Base-by-base conservation (phyloP, 2,888 invertebrate species). In the Spisula subtruncata region DNA sequence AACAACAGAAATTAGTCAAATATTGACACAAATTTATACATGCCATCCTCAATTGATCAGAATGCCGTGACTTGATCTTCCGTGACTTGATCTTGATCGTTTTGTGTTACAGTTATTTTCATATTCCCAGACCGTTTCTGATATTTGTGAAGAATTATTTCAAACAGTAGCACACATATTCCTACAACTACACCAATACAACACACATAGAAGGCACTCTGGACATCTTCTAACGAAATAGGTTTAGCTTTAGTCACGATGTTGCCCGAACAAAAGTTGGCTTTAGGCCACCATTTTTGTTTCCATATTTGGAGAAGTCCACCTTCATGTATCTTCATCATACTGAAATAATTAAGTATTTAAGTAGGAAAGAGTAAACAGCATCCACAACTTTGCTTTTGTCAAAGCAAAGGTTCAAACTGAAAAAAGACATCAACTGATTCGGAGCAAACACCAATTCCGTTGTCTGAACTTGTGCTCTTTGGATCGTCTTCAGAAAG, bases 261-360 rank as follows among this genome's bases (percentile, higher is more conserved):
- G 79, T 80, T 35, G 10, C 80, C 80, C 14, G 79, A 71, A 66
- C 90, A 90, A 16, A 90, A 80, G 51, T 85, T 88, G 10, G 83
- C 46, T 51, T 86, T 86, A 25, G 89, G 89, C 89, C 89, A 89
- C 83, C 89, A 86, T 81, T 84, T 86, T 54, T 83, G 60, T 56
- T 89, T 89, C 89, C 89, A 89, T 12, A 89, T 89, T 32, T 86
- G 86, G 29, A 87, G 46, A 20, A 89, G 81, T 66, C 91, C 91
- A 46, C 87, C 88, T 56, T 89, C 91, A 16, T 89, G 83, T n/a
- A 91, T 91, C 66, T 89, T 85, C 60, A 91, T 87, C 83, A 89
- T 89, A 60, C 89, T 89, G 51, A 4, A 82, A 86, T 8, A 88
- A 32, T 81, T 32, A 75, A 41, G 41, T 41, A 41, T 41, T 41